Percentiles rank a stretch among this genome's conserved stretches.
phyloP scores from a whole-genome alignment of 2,888 invertebrate species.

The Nemurella pictetii region DNA sequence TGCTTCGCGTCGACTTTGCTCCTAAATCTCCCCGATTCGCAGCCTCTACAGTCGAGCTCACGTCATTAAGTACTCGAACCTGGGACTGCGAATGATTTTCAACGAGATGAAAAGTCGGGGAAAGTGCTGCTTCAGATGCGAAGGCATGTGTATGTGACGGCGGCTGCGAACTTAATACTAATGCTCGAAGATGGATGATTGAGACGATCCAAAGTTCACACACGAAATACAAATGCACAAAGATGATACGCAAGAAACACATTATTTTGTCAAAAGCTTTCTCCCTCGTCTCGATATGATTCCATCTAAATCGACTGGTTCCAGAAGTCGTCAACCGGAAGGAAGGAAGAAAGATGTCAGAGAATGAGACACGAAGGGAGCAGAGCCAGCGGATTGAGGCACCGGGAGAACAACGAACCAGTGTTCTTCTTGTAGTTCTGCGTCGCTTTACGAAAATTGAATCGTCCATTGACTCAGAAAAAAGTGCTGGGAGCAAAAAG shows the following conservation, averaged over 20 bases:
- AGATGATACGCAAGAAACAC: constrained; percentile 1
- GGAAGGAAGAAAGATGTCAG: constrained; percentile 16
- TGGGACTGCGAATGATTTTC: not conserved
- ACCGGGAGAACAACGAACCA: not conserved
- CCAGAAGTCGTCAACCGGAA: constrained; percentile 6
- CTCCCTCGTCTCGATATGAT: not conserved
- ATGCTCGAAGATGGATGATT: constrained; percentile 9
- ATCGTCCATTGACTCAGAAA: constrained; percentile 6
- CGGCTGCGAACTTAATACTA: not conserved
- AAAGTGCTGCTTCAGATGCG: constrained; percentile 13
- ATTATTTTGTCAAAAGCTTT: constrained; percentile 19
- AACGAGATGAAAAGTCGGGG: not conserved
- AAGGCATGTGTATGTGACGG: not conserved
- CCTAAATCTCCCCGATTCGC: not conserved
- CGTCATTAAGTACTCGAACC: constrained; percentile 29
- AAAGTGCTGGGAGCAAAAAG: not conserved
- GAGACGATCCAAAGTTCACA: constrained; percentile 5
- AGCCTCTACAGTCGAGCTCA: not conserved
- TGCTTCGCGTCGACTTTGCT: not conserved
- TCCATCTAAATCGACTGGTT: not conserved
- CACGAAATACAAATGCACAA: not conserved
- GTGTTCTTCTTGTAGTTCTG: not conserved
- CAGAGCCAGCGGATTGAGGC: not conserved
- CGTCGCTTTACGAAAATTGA: constrained; percentile 21
- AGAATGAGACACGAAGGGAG: not conserved